Evolutionary conservation across 1,140 invertebrate genomes (phyloP).

Genomic region (Palaemon carinicauda): DNA sequence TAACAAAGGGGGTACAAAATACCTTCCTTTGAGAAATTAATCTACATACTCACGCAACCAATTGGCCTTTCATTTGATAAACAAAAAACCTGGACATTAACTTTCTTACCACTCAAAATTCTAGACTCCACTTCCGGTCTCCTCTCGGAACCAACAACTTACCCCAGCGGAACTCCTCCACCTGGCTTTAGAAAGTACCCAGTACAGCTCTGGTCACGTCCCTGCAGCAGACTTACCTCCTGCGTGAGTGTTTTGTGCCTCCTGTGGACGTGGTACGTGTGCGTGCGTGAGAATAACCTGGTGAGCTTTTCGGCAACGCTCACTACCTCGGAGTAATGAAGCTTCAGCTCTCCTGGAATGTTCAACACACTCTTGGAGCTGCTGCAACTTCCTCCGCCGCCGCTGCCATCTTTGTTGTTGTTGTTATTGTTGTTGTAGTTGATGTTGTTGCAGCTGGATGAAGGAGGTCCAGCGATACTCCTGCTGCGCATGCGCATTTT

Average conservation of each 20-base stretch:
- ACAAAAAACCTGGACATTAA: no score
- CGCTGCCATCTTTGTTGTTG: slow-evolving; percentile 4
- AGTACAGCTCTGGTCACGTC: background rate
- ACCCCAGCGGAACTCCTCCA: background rate
- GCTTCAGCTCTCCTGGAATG: slow-evolving; percentile 44
- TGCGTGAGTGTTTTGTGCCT: slow-evolving; percentile 71
- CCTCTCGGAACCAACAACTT: background rate
- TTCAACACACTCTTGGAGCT: slow-evolving; percentile 63
- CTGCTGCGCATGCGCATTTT: slow-evolving; percentile 51
- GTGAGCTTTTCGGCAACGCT: slow-evolving; percentile 77
- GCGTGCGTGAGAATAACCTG: slow-evolving; percentile 72
- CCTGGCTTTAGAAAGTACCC: background rate
- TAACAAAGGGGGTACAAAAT: no score
- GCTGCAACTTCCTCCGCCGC: background rate
- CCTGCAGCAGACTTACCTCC: slow-evolving; percentile 18
- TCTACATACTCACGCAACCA: no score
- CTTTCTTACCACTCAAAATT: no score
- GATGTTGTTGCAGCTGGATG: slow-evolving; percentile 27
- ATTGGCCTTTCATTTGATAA: no score
- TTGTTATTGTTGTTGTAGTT: slow-evolving; percentile 36
- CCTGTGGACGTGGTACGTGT: slow-evolving; percentile 79
- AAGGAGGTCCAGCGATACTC: slow-evolving; percentile 10
- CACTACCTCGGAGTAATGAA: slow-evolving; percentile 61
- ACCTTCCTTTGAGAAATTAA: no score
- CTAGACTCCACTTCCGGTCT: background rate